Conservation (phyloP, 1,140 invertebrate species). For the Sesamia nonagrioides region DNA sequence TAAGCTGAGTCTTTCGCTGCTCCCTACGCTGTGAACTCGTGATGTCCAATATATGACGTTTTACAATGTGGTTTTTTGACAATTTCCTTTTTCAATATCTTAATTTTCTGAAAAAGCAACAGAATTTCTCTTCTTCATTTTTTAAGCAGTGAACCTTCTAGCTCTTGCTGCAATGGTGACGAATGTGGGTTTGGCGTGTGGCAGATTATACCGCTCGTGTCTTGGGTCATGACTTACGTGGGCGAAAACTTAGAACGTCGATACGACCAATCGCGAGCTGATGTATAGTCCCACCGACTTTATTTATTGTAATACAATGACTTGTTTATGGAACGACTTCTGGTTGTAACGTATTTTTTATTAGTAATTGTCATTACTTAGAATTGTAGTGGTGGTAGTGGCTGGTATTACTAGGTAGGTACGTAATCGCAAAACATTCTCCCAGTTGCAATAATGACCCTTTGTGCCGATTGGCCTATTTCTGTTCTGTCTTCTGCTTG, state of each 20-base stretch:
- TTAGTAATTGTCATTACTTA: constrained; percentile 19
- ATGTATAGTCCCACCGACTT: constrained; percentile 68
- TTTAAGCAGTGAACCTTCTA: background rate
- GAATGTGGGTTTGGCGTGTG: constrained; percentile 39
- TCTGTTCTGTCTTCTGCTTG: too few relatives aligned
- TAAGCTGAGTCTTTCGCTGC: too few relatives aligned
- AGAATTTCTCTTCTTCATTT: background rate
- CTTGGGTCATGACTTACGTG: constrained; percentile 69
- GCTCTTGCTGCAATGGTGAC: background rate
- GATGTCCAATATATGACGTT: too few relatives aligned
- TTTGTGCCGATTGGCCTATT: too few relatives aligned
- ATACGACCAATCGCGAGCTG: constrained; percentile 63
- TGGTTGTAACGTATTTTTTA: constrained; percentile 55
- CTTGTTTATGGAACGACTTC: constrained; percentile 68
- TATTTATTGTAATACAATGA: constrained; percentile 73
- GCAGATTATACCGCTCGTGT: constrained; percentile 49
- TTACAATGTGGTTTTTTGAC: too few relatives aligned
- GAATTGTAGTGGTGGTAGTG: background rate
- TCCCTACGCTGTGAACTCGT: too few relatives aligned
- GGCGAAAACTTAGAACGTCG: constrained; percentile 62
- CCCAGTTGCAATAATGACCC: too few relatives aligned
- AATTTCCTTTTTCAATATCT: too few relatives aligned
- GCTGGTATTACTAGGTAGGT: background rate
- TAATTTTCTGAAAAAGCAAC: too few relatives aligned
- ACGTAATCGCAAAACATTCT: too few relatives aligned